Conservation (phyloP, 2,797 vertebrate species). For the Bradypodion pumilum region DNA sequence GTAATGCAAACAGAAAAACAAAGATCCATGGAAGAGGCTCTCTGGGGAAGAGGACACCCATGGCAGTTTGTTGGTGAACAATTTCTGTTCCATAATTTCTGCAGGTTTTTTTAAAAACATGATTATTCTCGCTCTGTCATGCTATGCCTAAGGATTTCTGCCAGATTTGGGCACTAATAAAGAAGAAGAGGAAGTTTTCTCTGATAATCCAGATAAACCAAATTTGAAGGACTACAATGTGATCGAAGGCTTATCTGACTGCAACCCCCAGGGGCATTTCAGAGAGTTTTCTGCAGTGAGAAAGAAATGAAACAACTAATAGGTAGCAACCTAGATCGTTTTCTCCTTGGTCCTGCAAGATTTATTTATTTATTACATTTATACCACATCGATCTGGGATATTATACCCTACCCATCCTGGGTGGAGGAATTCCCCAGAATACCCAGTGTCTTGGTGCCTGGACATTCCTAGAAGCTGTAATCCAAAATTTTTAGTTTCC, state of each 20-base stretch:
- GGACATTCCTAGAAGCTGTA: too few relatives aligned
- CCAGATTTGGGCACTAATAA: conserved; percentile 41
- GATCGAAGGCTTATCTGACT: not conserved
- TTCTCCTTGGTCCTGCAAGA: not conserved
- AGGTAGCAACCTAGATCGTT: not conserved
- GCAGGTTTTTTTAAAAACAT: conserved; percentile 18
- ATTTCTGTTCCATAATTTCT: conserved; percentile 69
- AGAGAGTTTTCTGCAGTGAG: not conserved
- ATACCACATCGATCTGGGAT: too few relatives aligned
- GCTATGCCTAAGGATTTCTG: conserved; percentile 54
- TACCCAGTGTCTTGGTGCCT: too few relatives aligned
- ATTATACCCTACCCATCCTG: too few relatives aligned
- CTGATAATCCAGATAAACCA: conserved; percentile 36
- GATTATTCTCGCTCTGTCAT: conserved; percentile 51
- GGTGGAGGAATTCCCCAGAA: too few relatives aligned
- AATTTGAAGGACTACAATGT: conserved; percentile 32
- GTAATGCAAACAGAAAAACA: conserved; percentile 57
- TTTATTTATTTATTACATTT: too few relatives aligned
- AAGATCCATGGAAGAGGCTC: too few relatives aligned
- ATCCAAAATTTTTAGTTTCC: too few relatives aligned
- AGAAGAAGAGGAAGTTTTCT: conserved; percentile 42
- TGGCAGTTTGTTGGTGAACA: conserved; percentile 39
- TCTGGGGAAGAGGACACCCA: too few relatives aligned
- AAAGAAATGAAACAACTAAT: not conserved
- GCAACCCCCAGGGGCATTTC: not conserved